Conservation (phyloP, 2,797 vertebrate species). For the Cyclura pinguis region DNA sequence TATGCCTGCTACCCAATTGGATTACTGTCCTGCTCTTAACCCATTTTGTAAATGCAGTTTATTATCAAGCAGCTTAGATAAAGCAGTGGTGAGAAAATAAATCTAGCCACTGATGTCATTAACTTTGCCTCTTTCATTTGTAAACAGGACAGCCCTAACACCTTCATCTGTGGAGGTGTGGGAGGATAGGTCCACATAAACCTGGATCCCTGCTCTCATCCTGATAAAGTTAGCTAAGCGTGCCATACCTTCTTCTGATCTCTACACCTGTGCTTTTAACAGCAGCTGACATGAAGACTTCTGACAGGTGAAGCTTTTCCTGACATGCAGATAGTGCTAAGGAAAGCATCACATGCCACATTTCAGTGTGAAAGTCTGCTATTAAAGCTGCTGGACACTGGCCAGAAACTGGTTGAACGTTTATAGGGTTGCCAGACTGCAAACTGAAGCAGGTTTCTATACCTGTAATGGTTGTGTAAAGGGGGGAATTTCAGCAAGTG, state of each 20-base stretch:
- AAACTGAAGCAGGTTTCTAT: too few species aligned
- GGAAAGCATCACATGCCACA: background rate
- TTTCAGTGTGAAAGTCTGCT: background rate
- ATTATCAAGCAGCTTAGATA: slow-evolving; percentile 51
- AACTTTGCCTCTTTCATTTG: slow-evolving; percentile 45
- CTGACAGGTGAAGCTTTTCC: background rate
- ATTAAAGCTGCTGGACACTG: background rate
- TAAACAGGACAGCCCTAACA: slow-evolving; percentile 17
- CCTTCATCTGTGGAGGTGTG: background rate
- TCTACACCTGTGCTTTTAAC: background rate
- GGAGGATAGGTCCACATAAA: background rate
- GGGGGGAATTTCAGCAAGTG: too few species aligned
- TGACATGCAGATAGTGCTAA: background rate
- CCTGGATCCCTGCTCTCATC: background rate
- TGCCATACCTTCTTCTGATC: background rate
- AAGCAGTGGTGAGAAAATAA: slow-evolving; percentile 59
- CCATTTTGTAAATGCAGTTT: slow-evolving; percentile 67
- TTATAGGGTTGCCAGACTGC: too few species aligned
- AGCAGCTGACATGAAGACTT: background rate
- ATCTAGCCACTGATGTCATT: slow-evolving; percentile 46
- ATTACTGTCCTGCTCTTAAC: slow-evolving; percentile 67
- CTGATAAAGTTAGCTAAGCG: background rate
- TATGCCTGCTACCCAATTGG: slow-evolving; percentile 41
- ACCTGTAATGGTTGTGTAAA: too few species aligned
- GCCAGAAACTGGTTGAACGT: background rate